A percentile compares a stretch with the other conserved stretches of the same genome.
Conservation (phyloP, 2,113 vertebrate species). For the Parus major region DNA sequence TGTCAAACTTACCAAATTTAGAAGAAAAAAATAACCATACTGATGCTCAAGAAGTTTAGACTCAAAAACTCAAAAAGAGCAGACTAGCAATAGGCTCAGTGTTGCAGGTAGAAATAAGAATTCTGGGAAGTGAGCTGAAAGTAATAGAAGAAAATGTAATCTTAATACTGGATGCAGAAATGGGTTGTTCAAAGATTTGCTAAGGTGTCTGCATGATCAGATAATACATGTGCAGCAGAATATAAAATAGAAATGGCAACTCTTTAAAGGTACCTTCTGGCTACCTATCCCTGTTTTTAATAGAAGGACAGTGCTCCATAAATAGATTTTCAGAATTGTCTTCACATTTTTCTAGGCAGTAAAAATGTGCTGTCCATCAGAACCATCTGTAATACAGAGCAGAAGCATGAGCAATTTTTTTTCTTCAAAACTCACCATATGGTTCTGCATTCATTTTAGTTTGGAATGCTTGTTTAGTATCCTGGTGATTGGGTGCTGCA, state of each 20-base stretch:
- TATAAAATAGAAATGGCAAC: not conserved
- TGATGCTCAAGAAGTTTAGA: not conserved
- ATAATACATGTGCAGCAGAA: not conserved
- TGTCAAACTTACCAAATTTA: not conserved
- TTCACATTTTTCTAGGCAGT: not conserved
- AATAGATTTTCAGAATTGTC: constrained; percentile 18
- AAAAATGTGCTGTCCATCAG: constrained; percentile 31
- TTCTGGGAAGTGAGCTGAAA: not conserved
- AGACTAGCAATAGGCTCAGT: not conserved
- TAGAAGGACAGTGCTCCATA: not conserved
- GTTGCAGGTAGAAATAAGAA: not conserved
- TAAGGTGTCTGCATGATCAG: not conserved
- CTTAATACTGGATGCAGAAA: not conserved
- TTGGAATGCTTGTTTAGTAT: constrained; percentile 7
- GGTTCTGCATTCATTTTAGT: constrained; percentile 34
- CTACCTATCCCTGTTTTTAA: not conserved
- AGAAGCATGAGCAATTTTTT: not conserved
- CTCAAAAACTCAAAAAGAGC: no score
- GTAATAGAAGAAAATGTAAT: not conserved
- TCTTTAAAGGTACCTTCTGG: not conserved
- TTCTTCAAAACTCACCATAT: constrained; percentile 41
- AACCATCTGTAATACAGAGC: constrained; percentile 30
- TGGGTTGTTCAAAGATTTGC: not conserved
- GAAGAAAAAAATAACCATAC: not conserved
- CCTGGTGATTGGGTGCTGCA: not conserved